phyloP scores from a whole-genome alignment of 1,140 invertebrate species.

The Anastrepha ludens region DNA sequence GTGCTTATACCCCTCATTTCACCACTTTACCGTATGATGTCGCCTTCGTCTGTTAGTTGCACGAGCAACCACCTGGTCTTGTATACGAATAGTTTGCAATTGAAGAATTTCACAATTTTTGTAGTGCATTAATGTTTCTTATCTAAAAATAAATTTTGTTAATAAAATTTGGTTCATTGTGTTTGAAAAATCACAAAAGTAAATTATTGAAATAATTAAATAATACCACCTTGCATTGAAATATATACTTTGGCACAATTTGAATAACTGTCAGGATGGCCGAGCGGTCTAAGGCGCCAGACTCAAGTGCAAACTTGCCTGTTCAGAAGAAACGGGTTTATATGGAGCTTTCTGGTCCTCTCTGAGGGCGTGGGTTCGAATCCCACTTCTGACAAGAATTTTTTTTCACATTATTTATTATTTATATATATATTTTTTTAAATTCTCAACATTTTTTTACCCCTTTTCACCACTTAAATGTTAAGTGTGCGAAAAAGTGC shows the following conservation, averaged over 20 bases:
- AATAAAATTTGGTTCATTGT: no score
- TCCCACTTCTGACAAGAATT: slow-evolving; percentile 87
- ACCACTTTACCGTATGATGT: background rate
- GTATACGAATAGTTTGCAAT: no score
- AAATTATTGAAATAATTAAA: no score
- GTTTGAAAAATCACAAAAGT: no score
- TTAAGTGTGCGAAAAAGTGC: background rate
- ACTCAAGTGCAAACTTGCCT: slow-evolving; percentile 56
- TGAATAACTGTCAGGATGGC: slow-evolving; percentile 75
- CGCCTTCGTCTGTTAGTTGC: background rate
- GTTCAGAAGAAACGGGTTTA: background rate
- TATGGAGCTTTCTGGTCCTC: slow-evolving; percentile 83
- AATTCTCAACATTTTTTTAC: no score
- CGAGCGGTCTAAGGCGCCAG: slow-evolving; percentile 80
- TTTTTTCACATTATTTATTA: slow-evolving; percentile 72
- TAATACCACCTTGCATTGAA: background rate
- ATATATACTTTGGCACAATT: background rate
- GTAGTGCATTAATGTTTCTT: no score
- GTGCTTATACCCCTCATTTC: background rate
- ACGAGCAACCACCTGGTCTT: background rate
- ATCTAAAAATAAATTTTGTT: no score
- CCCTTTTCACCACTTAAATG: no score
- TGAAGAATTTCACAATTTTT: no score
- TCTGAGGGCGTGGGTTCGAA: slow-evolving; percentile 91
- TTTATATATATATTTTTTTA: background rate